Evolutionary conservation across 1,140 invertebrate genomes (phyloP).

Genomic region (Liolophura sinensis): DNA sequence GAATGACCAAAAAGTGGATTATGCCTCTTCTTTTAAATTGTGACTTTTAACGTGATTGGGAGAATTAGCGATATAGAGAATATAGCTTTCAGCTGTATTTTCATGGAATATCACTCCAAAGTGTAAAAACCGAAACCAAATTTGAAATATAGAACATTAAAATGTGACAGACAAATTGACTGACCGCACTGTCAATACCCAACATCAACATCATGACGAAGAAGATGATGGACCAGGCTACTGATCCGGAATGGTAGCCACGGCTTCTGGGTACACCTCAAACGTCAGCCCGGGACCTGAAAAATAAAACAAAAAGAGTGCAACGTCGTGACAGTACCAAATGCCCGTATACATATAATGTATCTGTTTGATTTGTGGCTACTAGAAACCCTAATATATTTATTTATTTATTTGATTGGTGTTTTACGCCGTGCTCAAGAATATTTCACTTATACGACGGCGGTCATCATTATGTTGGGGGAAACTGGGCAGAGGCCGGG

Average conservation of each 20-base stretch:
- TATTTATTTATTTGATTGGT: too few species aligned
- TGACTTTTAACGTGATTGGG: background rate
- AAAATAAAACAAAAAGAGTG: constrained; percentile 14
- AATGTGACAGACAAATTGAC: constrained; percentile 28
- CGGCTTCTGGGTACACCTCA: constrained; percentile 89
- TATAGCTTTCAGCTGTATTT: background rate
- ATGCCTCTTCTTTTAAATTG: too few species aligned
- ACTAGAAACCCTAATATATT: too few species aligned
- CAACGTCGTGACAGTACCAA: background rate
- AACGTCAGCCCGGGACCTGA: constrained; percentile 80
- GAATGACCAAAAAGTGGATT: too few species aligned
- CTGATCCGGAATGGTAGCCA: constrained; percentile 81
- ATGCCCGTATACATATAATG: background rate
- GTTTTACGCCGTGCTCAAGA: too few species aligned
- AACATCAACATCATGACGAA: constrained; percentile 93
- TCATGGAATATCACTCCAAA: background rate
- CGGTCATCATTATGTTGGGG: too few species aligned
- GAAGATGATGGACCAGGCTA: constrained; percentile 88
- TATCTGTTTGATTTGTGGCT: background rate
- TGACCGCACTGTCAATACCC: constrained; percentile 88
- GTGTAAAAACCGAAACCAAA: background rate
- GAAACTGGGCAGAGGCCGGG: too few species aligned
- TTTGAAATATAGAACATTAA: background rate
- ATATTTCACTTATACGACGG: too few species aligned
- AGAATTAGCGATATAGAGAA: background rate